phyloP scores from a whole-genome alignment of 2,113 vertebrate species.

The Copsychus sechellarum region DNA sequence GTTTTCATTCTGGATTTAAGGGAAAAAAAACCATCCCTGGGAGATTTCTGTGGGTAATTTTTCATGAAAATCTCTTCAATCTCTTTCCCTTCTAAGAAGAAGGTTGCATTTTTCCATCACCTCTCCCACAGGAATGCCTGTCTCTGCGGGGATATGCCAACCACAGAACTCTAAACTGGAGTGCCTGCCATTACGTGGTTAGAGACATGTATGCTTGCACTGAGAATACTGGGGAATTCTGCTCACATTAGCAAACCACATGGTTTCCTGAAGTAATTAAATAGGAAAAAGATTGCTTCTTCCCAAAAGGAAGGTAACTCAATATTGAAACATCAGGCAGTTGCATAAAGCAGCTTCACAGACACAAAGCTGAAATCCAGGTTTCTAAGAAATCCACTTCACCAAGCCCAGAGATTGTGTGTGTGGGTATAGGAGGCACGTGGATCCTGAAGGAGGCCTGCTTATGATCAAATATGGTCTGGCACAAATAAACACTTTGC shows the following conservation, averaged over 20 bases:
- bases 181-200: background rate
- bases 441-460: background rate
- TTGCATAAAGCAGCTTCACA: background rate
- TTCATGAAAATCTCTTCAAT: background rate
- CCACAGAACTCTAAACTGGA: background rate
- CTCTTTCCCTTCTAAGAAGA: background rate
- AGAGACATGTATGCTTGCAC: background rate
- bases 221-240: background rate
- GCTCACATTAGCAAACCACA: background rate
- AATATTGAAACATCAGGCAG: background rate
- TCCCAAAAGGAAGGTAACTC: conserved; percentile 39
- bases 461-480: background rate
- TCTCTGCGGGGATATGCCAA: background rate
- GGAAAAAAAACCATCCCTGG: background rate
- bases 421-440: accelerated
- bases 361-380: background rate
- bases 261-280: conserved; percentile 29
- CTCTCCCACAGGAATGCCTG: background rate
- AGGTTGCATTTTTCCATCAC: background rate
- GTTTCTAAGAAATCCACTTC: background rate
- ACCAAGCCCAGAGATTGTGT: background rate
- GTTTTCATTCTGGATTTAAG: background rate
- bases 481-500: background rate
- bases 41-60: background rate
- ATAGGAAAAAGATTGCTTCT: background rate